Base-by-base conservation (phyloP, 2,797 vertebrate species). In the Acropternis orthonyx region DNA sequence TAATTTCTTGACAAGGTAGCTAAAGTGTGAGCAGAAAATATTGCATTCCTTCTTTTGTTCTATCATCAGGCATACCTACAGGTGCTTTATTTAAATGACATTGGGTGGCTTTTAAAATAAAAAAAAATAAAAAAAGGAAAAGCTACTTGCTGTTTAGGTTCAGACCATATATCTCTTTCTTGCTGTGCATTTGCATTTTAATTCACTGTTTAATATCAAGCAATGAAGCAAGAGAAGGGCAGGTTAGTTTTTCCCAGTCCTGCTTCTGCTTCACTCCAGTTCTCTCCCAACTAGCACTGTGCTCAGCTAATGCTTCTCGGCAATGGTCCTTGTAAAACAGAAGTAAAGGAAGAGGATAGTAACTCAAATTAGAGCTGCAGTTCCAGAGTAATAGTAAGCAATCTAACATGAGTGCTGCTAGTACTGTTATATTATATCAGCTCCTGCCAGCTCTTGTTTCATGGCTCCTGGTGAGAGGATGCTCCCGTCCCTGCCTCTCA, bases 21-120 rank as follows among this genome's bases (percentile, higher is more conserved):
- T 95, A 73, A 52, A 94, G 63, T 87, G 92, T 4, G 1, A 95
- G 93, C 94, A 94, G 91, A 86, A 93, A 89, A 94, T 96, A 96
- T 4, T 89, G 77, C 87, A 69, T 94, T 88, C 62, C 37, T 85
- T 74, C 46, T 69, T 54, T 20, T 67, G 46, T 78, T 77, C 69
- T 91, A 79, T 95, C 93, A 97, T 97, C 95, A 95, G 95, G 95
- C 95, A 93, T 95, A 97, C 94, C 96, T 96, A 79, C 95, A 80
- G 95, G 97, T 97, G 97, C 97, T 98, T 97, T 97, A 95, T 93
- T 94, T 84, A 93, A 97, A 89, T 2, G 27, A 74, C 84, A 90
- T 84, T 83, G n/a, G 24, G 90, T 87, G 94, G 96, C 93, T 95
- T 97, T 89, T 61, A 81, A 63, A 87, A 91, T 27, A 14, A 54